Evolutionary conservation across 2,113 vertebrate genomes (phyloP).

Genomic region (Lontra canadensis): DNA sequence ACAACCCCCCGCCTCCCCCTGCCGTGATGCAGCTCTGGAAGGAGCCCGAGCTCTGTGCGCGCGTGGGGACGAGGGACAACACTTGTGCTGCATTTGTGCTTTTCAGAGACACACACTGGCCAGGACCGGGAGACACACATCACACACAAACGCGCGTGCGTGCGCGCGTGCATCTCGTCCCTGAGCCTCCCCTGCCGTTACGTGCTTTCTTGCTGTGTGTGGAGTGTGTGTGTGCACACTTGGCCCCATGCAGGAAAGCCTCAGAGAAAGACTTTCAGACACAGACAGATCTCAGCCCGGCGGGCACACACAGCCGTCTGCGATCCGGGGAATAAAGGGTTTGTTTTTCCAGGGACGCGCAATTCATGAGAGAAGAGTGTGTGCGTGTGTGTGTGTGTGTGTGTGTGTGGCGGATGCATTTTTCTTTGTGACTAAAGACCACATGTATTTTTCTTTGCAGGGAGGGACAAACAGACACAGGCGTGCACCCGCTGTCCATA

Average conservation of each 20-base stretch:
- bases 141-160: not conserved
- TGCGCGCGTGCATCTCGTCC: rapidly evolving
- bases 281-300: not conserved
- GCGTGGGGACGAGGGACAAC: not conserved
- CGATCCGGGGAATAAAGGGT: not conserved
- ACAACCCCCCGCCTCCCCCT: no score
- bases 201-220: not conserved
- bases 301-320: no score
- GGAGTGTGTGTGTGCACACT: not conserved
- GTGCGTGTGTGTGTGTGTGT: no score
- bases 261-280: not conserved
- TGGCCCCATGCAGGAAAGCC: not conserved
- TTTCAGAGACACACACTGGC: not conserved
- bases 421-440: not conserved
- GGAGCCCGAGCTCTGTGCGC: not conserved
- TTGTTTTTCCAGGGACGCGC: not conserved
- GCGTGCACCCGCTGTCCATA: not conserved
- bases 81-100: not conserved
- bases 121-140: not conserved
- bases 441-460: not conserved
- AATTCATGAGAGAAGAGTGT: not conserved
- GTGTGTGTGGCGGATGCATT: not conserved
- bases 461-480: not conserved
- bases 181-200: not conserved
- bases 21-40: no score